A percentile compares a stretch with the other conserved stretches of the same genome.
Conservation (phyloP, 2,113 vertebrate species). For the Campylomormyrus numenius region DNA sequence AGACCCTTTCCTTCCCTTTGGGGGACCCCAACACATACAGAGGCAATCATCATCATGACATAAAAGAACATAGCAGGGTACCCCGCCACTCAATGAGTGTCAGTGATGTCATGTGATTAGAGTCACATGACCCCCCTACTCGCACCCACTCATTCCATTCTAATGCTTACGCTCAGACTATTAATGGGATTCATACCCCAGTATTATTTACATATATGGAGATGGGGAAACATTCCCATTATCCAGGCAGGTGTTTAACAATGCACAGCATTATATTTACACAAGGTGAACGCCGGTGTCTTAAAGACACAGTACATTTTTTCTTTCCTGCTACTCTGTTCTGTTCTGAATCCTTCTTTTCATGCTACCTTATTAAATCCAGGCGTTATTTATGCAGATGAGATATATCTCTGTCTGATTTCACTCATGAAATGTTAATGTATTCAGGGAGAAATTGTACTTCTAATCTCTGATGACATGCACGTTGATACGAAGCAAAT, state of each 20-base stretch:
- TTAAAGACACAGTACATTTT: not conserved
- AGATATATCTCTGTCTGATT: conserved; percentile 61
- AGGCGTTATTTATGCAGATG: conserved; percentile 56
- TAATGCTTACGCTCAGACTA: not conserved
- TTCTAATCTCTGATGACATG: conserved; percentile 73
- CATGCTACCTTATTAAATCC: conserved; percentile 43
- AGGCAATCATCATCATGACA: not conserved
- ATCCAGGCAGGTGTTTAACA: not conserved
- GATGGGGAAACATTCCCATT: not conserved
- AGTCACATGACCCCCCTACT: not conserved
- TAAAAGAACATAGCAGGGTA: not conserved
- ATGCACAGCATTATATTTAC: not conserved
- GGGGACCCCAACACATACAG: not conserved
- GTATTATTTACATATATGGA: not conserved
- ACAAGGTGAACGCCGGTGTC: not conserved
- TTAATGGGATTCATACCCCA: not conserved
- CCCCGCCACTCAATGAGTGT: not conserved
- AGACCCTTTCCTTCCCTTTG: not conserved
- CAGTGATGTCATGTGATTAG: not conserved
- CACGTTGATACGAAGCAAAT: conserved; percentile 67
- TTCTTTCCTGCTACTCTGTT: not conserved
- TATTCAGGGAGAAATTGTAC: conserved; percentile 69
- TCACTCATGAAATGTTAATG: conserved; percentile 72
- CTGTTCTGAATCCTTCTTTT: conserved; percentile 22
- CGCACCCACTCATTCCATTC: not conserved